phyloP scores from a whole-genome alignment of 2,113 vertebrate genomes.

The Xiphophorus couchianus region DNA sequence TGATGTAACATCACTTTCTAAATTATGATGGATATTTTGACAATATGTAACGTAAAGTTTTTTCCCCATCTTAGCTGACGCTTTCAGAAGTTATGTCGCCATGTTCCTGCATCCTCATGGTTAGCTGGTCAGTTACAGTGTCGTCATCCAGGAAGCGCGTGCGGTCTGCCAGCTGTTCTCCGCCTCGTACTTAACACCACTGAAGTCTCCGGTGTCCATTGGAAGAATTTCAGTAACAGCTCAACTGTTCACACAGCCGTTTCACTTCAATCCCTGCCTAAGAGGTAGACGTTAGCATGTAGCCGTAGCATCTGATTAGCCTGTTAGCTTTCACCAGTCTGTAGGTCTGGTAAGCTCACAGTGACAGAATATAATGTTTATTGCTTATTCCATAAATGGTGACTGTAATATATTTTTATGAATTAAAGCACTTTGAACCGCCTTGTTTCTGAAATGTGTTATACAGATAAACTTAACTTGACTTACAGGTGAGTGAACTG shows the following conservation, averaged over 20 bases:
- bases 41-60: slow-evolving; percentile 1
- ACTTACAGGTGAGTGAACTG: too few relatives aligned
- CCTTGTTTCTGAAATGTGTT: too few relatives aligned
- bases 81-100: not conserved
- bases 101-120: not conserved
- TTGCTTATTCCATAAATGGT: too few relatives aligned
- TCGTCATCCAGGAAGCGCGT: not conserved
- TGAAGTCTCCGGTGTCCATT: not conserved
- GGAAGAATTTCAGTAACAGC: slow-evolving; percentile 3
- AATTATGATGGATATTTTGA: not conserved
- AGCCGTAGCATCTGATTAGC: too few relatives aligned
- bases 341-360: too few relatives aligned
- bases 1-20: not conserved
- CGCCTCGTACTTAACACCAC: not conserved
- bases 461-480: too few relatives aligned
- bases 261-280: not conserved
- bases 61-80: not conserved
- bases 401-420: too few relatives aligned
- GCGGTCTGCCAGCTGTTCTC: not conserved
- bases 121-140: slow-evolving; percentile 5
- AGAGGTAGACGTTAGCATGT: not conserved
- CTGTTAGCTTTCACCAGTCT: too few relatives aligned
- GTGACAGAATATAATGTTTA: too few relatives aligned
- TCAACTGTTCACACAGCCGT: not conserved
- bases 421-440: too few relatives aligned